These are phyloP conservation scores for Enteromius radiatus DNA, from an alignment of 2,797 vertebrate genomes.

Conservation along the genomic window DNA sequence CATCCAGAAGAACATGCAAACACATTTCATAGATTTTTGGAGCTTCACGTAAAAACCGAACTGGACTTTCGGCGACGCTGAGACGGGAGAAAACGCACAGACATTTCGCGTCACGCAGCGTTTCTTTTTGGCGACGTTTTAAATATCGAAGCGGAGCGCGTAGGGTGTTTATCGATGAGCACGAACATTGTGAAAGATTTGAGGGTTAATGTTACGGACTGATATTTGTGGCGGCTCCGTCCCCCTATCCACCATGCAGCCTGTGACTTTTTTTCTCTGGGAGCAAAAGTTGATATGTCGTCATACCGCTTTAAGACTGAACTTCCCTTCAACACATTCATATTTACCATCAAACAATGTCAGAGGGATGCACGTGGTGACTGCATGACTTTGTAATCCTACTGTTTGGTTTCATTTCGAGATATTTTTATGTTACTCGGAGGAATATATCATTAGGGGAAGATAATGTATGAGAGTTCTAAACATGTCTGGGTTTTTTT, in stretches of 20 bases:
- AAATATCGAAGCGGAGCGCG: neutral
- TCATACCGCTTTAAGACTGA: constrained; percentile 71
- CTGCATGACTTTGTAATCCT: constrained; percentile 10
- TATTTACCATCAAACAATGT: constrained; percentile 67
- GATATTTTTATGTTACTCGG: neutral
- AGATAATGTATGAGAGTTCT: neutral
- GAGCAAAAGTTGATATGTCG: constrained; percentile 68
- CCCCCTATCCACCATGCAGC: constrained; percentile 27
- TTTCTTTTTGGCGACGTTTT: constrained; percentile 12
- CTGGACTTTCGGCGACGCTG: constrained; percentile 77
- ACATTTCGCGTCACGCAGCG: constrained; percentile 20
- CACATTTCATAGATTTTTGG: constrained; percentile 91
- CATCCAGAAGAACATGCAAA: constrained; percentile 92
- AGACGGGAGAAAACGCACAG: constrained; percentile 45
- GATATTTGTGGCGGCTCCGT: constrained; percentile 32
- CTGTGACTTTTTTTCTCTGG: constrained; percentile 58
- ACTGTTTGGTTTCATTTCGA: neutral
- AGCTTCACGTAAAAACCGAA: constrained; percentile 92
- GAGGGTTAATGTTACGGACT: constrained; percentile 24
- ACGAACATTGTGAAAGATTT: constrained; percentile 34
- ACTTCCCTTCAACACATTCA: constrained; percentile 68
- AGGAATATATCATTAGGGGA: neutral
- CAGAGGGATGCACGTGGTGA: constrained; percentile 58
- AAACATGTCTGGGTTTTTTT: neutral
- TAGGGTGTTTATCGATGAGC: constrained; percentile 11